Conservation (phyloP, 2,113 vertebrate species). For the Gobio gobio region DNA sequence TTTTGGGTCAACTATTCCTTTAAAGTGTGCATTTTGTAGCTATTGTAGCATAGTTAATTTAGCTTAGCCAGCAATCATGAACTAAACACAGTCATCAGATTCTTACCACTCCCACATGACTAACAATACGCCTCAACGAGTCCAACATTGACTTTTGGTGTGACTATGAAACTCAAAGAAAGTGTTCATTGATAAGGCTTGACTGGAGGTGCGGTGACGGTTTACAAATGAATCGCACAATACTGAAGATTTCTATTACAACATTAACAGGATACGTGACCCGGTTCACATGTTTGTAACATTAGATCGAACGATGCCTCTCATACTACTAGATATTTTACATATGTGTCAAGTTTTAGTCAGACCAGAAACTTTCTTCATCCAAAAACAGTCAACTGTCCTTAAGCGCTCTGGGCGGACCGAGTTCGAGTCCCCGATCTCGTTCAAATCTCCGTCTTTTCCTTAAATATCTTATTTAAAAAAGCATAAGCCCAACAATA, state of each 20-base stretch:
- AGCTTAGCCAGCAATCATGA: constrained; percentile 10
- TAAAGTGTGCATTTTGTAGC: no score
- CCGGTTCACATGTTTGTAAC: neutral
- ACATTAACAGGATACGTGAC: constrained; percentile 23
- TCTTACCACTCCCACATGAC: constrained; percentile 37
- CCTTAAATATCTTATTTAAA: neutral
- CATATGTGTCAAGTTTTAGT: neutral
- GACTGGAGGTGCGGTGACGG: neutral
- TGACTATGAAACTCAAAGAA: neutral
- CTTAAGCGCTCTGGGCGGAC: neutral
- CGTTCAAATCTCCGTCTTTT: neutral
- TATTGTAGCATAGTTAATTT: neutral
- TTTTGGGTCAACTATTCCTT: no score
- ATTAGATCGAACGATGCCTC: no score
- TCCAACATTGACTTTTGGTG: neutral
- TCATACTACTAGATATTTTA: neutral
- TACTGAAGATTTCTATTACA: neutral
- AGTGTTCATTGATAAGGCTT: neutral
- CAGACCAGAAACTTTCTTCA: neutral
- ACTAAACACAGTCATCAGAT: neutral
- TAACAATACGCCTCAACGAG: neutral
- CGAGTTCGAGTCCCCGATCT: neutral
- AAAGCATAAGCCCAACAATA: neutral
- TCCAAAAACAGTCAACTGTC: neutral
- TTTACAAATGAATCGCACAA: neutral